Evolutionary conservation across 2,113 vertebrate species (phyloP).

Genomic region (Hepsetus odoe): DNA sequence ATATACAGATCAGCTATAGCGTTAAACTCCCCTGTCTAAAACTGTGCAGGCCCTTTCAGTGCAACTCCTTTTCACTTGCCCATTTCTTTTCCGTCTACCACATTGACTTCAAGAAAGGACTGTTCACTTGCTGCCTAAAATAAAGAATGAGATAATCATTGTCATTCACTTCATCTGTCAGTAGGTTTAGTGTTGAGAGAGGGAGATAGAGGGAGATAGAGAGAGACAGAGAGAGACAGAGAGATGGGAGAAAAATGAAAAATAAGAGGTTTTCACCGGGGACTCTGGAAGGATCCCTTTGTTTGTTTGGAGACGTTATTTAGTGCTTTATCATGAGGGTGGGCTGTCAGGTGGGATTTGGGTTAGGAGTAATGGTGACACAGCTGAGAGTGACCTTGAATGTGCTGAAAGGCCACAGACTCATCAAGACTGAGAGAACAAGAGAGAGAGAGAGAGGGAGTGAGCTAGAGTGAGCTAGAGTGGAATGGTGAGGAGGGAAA

Average conservation of each 20-base stretch:
- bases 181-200: too few relatives aligned
- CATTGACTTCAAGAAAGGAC: too few relatives aligned
- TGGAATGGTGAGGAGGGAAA: constrained; percentile 11
- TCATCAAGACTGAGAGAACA: constrained; percentile 40
- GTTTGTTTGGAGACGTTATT: constrained; percentile 66
- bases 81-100: too few relatives aligned
- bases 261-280: neutral
- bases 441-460: neutral
- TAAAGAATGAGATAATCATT: too few relatives aligned
- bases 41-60: too few relatives aligned
- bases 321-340: constrained; percentile 35
- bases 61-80: too few relatives aligned
- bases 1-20: too few relatives aligned
- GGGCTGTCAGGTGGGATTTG: constrained; percentile 57
- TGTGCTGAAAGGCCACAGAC: constrained; percentile 50
- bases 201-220: neutral
- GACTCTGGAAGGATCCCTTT: neutral
- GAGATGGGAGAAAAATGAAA: too few relatives aligned
- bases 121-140: too few relatives aligned
- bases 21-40: too few relatives aligned
- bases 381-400: constrained; percentile 71
- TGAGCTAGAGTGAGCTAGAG: neutral
- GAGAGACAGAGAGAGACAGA: neutral
- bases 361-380: constrained; percentile 62
- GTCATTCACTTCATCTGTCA: too few relatives aligned